Evolutionary conservation across 2,113 vertebrate genomes (phyloP).

Genomic region (Anhinga anhinga): DNA sequence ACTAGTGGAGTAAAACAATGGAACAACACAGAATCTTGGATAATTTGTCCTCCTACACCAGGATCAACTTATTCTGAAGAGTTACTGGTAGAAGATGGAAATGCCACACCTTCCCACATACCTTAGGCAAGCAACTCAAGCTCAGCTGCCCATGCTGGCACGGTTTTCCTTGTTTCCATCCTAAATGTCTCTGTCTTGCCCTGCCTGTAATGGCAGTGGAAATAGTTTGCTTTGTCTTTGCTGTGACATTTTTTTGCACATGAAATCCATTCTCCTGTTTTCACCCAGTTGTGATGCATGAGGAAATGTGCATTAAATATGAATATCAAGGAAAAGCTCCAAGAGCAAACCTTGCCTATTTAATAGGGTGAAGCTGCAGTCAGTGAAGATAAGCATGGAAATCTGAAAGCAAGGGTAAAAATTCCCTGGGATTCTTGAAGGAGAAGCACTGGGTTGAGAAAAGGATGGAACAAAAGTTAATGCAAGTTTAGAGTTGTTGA

Average conservation of each 20-base stretch:
- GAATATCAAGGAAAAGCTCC: neutral
- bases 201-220: neutral
- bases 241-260: neutral
- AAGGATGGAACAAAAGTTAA: neutral
- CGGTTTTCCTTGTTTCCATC: neutral
- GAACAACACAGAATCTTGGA: neutral
- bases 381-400: neutral
- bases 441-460: neutral
- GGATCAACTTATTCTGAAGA: neutral
- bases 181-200: neutral
- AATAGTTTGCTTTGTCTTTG: neutral
- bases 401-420: neutral
- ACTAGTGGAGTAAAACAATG: neutral
- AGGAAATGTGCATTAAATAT: neutral
- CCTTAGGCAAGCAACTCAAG: neutral
- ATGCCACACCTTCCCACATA: neutral
- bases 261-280: neutral
- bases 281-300: neutral
- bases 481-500: neutral
- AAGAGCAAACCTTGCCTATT: neutral
- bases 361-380: neutral
- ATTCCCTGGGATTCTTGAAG: neutral
- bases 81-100: neutral
- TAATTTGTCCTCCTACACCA: neutral
- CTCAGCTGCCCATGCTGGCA: neutral